phyloP scores from a whole-genome alignment of 2,888 invertebrate species.

The Epistrophe eligans region DNA sequence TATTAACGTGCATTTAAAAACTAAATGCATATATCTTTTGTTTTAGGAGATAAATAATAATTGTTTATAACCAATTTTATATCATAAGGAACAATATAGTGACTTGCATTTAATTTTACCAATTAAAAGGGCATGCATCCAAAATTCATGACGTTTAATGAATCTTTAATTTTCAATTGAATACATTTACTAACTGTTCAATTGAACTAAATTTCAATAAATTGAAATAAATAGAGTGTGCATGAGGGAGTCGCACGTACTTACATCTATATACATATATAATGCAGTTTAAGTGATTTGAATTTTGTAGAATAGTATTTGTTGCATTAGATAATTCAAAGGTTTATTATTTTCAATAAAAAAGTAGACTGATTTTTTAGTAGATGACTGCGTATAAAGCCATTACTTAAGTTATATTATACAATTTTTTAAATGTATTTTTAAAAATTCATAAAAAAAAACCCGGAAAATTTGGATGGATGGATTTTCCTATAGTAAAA shows the following conservation, averaged over 20 bases:
- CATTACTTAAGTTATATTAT: too few relatives aligned
- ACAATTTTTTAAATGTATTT: too few relatives aligned
- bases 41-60: too few relatives aligned
- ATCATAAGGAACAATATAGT: background rate
- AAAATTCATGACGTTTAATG: background rate
- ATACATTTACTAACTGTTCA: background rate
- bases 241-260: background rate
- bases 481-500: too few relatives aligned
- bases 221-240: constrained; percentile 4
- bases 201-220: constrained; percentile 16
- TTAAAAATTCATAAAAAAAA: too few relatives aligned
- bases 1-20: background rate
- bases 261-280: background rate
- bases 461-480: too few relatives aligned
- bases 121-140: background rate
- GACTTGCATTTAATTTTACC: background rate
- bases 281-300: background rate
- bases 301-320: background rate
- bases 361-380: too few relatives aligned
- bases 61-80: background rate
- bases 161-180: background rate
- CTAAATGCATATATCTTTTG: too few relatives aligned
- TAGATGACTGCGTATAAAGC: too few relatives aligned
- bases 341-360: too few relatives aligned
- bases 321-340: background rate